These are phyloP conservation scores for Agriopis aurantiaria DNA, from an alignment of 2,888 invertebrate species.

Conservation along the genomic window DNA sequence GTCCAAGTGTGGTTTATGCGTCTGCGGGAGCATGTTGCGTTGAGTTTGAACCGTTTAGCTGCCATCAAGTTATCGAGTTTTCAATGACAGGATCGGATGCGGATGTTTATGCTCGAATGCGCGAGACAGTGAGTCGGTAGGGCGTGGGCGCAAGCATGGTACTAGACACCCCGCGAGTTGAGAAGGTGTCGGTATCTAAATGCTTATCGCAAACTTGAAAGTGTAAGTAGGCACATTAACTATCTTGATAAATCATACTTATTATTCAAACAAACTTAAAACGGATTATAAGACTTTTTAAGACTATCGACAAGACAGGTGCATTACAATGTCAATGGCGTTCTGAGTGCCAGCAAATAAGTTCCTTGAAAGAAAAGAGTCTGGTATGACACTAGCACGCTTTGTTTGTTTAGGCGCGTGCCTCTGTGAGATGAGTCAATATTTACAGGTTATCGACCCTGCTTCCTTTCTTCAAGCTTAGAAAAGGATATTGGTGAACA, in stretches of 20 bases:
- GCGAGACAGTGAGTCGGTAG: slow-evolving; percentile 52
- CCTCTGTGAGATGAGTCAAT: slow-evolving; percentile 76
- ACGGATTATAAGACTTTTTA: slow-evolving; percentile 8
- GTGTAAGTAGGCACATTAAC: slow-evolving; percentile 32
- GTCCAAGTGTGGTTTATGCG: slow-evolving; percentile 69
- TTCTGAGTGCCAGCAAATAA: slow-evolving; percentile 43
- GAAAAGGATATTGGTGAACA: slow-evolving; percentile 57
- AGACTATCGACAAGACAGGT: slow-evolving; percentile 24
- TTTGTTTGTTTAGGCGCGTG: slow-evolving; percentile 70
- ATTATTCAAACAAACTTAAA: neutral
- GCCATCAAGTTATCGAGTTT: slow-evolving; percentile 66
- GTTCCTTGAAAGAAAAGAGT: slow-evolving; percentile 53
- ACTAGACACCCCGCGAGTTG: slow-evolving; percentile 49
- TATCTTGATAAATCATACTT: slow-evolving; percentile 16
- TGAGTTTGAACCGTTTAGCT: slow-evolving; percentile 58
- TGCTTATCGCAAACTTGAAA: slow-evolving; percentile 53
- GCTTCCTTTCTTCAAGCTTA: slow-evolving; percentile 56
- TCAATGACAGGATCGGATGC: slow-evolving; percentile 59
- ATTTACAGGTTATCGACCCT: slow-evolving; percentile 77
- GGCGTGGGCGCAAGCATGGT: slow-evolving; percentile 63
- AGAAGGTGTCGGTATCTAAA: slow-evolving; percentile 51
- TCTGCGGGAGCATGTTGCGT: slow-evolving; percentile 45
- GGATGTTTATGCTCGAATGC: slow-evolving; percentile 64
- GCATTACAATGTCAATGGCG: slow-evolving; percentile 30
- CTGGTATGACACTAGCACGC: slow-evolving; percentile 54